Evolutionary conservation across 2,113 vertebrate genomes (phyloP).

Genomic region (Turdus rufiventris): DNA sequence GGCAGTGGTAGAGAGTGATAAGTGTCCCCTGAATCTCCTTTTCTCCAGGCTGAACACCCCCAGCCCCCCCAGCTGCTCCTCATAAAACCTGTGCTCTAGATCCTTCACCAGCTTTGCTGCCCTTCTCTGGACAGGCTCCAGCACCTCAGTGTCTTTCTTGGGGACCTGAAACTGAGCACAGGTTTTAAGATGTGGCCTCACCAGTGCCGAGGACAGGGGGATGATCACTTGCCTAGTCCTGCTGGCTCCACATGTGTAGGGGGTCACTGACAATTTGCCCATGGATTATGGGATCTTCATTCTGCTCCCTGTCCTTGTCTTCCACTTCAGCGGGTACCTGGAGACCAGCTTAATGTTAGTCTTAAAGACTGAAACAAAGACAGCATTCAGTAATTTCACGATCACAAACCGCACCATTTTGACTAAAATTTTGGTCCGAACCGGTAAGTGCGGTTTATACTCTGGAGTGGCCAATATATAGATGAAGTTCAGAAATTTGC

Average conservation of each 20-base stretch:
- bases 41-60: background rate
- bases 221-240: background rate
- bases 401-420: too few relatives aligned
- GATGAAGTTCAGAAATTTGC: too few relatives aligned
- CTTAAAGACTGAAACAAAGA: background rate
- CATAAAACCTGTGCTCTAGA: background rate
- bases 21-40: background rate
- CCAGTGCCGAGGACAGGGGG: accelerated
- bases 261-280: background rate
- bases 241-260: background rate
- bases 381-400: background rate
- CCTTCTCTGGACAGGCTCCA: background rate
- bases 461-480: too few relatives aligned
- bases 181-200: background rate
- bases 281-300: background rate
- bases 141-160: background rate
- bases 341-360: background rate
- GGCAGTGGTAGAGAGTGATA: background rate
- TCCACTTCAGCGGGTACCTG: background rate
- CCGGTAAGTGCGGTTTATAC: too few relatives aligned
- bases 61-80: background rate
- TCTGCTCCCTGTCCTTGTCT: background rate
- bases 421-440: too few relatives aligned
- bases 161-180: background rate
- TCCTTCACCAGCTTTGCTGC: background rate